phyloP scores from a whole-genome alignment of 2,888 invertebrate species.

The Alsophila aescularia region DNA sequence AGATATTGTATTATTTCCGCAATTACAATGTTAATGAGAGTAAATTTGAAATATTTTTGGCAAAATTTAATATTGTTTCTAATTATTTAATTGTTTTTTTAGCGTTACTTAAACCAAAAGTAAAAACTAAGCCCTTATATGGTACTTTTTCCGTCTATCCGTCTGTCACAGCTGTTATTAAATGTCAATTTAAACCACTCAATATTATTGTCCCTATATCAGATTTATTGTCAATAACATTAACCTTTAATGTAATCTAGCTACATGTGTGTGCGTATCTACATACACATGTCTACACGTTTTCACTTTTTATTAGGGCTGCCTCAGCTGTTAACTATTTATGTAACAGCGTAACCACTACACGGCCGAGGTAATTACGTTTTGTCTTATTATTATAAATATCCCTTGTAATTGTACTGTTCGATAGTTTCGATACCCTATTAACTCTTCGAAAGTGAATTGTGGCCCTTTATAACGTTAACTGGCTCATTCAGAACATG shows the following conservation, averaged over 20 bases:
- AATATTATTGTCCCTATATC: too few relatives aligned
- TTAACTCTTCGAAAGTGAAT: constrained; percentile 24
- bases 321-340: constrained; percentile 43
- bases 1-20: too few relatives aligned
- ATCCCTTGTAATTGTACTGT: constrained; percentile 5
- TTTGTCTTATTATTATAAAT: constrained; percentile 21
- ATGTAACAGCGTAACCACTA: constrained; percentile 28
- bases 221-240: too few relatives aligned
- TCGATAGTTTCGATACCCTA: constrained; percentile 16
- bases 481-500: constrained; percentile 1
- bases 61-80: too few relatives aligned
- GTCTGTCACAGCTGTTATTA: too few relatives aligned
- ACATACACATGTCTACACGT: constrained; percentile 21
- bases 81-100: too few relatives aligned
- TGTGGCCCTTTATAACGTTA: constrained; percentile 17
- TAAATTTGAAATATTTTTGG: too few relatives aligned
- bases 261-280: constrained; percentile 14
- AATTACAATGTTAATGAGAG: too few relatives aligned
- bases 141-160: too few relatives aligned
- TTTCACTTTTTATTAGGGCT: constrained; percentile 60
- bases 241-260: not conserved
- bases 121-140: too few relatives aligned
- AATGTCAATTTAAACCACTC: too few relatives aligned
- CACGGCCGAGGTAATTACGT: constrained; percentile 20
- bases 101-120: too few relatives aligned